These are phyloP conservation scores for Phalacrocorax brasilianus DNA, from an alignment of 2,113 vertebrate genomes.

Conservation along the genomic window DNA sequence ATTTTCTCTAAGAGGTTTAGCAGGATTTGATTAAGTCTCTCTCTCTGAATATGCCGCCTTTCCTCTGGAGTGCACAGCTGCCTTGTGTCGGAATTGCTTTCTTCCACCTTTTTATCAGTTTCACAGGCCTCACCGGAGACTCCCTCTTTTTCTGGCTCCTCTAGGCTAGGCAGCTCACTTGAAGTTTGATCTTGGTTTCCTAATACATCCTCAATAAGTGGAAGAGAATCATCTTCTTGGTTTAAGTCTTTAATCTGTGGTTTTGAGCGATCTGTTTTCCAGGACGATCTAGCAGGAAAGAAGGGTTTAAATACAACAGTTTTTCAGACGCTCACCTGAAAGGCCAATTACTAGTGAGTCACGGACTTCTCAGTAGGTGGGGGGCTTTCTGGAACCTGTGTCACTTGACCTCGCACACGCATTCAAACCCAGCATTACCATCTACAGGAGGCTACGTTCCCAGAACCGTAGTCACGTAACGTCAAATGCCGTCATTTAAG, in stretches of 20 bases:
- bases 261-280: slow-evolving; percentile 93
- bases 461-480: rapidly evolving
- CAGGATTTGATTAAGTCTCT: slow-evolving; percentile 95
- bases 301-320: not conserved
- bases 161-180: slow-evolving; percentile 59
- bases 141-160: slow-evolving; percentile 77
- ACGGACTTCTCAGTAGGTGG: not conserved
- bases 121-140: slow-evolving; percentile 63
- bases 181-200: slow-evolving; percentile 63
- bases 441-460: not conserved
- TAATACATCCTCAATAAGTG: slow-evolving; percentile 78
- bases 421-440: not conserved
- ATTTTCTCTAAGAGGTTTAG: slow-evolving; percentile 91
- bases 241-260: slow-evolving; percentile 68
- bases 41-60: slow-evolving; percentile 84
- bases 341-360: not conserved
- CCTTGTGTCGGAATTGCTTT: not conserved
- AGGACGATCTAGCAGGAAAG: slow-evolving; percentile 81
- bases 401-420: not conserved
- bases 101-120: slow-evolving; percentile 51
- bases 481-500: not conserved
- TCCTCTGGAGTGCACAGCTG: slow-evolving; percentile 78
- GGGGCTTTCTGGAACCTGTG: not conserved
- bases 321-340: not conserved
- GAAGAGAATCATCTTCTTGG: slow-evolving; percentile 75